These are phyloP conservation scores for Nasua narica DNA, from an alignment of 2,797 vertebrate genomes.

Conservation along the genomic window DNA sequence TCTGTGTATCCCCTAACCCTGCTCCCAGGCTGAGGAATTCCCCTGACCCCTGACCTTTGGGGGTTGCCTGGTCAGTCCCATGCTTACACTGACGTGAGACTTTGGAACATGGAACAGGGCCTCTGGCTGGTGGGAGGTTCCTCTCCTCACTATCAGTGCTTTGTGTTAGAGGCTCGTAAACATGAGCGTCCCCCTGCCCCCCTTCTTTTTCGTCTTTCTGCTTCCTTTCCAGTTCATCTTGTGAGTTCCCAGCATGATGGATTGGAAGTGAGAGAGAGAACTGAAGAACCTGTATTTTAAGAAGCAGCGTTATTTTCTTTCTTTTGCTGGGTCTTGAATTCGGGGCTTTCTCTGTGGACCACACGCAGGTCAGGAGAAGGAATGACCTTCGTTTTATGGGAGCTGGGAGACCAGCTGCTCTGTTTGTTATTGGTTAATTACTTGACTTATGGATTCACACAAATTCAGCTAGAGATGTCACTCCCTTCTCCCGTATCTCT, in stretches of 20 bases:
- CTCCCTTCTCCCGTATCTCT: not conserved
- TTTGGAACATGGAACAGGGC: not conserved
- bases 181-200: not conserved
- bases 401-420: not conserved
- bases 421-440: not conserved
- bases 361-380: not conserved
- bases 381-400: not conserved
- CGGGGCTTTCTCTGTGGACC: not conserved
- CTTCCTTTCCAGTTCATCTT: not conserved
- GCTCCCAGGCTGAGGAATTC: not conserved
- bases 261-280: not conserved
- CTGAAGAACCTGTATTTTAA: not conserved
- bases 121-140: not conserved
- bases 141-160: not conserved
- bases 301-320: not conserved
- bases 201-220: not conserved
- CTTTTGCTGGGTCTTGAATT: not conserved
- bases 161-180: not conserved
- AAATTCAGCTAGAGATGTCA: not conserved
- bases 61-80: not conserved
- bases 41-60: constrained; percentile 44
- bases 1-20: not conserved
- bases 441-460: not conserved
- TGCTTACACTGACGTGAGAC: not conserved
- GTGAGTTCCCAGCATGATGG: not conserved